phyloP scores from a whole-genome alignment of 2,888 invertebrate genomes.

The Megaustenia siamemsis region DNA sequence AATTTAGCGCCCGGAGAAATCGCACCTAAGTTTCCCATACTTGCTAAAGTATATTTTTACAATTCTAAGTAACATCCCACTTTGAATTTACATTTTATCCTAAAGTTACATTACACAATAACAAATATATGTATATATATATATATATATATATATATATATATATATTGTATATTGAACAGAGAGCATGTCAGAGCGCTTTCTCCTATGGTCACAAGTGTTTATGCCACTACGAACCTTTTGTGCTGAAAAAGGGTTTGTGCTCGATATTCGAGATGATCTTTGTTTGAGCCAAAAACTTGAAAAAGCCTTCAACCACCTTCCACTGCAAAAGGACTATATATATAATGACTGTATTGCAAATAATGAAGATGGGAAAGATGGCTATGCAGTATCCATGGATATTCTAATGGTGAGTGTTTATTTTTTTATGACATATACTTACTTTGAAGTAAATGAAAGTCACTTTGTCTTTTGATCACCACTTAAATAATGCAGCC shows the following conservation, averaged over 20 bases:
- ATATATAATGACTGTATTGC: neutral
- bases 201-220: constrained; percentile 19
- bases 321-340: constrained; percentile 1
- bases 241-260: constrained; percentile 43
- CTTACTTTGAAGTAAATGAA: too few relatives aligned
- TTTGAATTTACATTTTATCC: too few relatives aligned
- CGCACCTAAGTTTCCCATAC: too few relatives aligned
- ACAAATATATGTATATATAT: neutral
- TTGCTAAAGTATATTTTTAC: too few relatives aligned
- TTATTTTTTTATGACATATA: too few relatives aligned
- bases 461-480: too few relatives aligned
- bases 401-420: constrained; percentile 41
- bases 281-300: constrained; percentile 35
- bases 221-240: constrained; percentile 28
- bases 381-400: neutral
- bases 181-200: constrained; percentile 39
- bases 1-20: too few relatives aligned
- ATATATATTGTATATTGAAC: neutral
- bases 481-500: too few relatives aligned
- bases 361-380: neutral
- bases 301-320: constrained; percentile 19
- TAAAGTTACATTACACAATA: too few relatives aligned
- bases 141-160: neutral
- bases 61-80: too few relatives aligned
- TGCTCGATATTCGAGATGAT: constrained; percentile 48